These are phyloP conservation scores for Sphaeridia pumilis DNA, from an alignment of 2,888 invertebrate genomes.

Conservation along the genomic window DNA sequence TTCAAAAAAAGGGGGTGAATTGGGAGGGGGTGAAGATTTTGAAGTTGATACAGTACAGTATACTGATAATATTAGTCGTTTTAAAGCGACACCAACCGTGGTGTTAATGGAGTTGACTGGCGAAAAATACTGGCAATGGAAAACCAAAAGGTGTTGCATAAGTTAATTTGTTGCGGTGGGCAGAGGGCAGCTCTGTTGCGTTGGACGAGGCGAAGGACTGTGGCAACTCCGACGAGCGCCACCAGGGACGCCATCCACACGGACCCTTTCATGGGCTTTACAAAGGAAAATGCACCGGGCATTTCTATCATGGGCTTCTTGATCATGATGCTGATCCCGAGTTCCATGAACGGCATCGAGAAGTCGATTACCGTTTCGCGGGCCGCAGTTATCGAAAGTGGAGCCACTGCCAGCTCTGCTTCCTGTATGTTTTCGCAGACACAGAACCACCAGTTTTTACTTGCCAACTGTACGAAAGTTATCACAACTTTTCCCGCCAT, in stretches of 20 bases:
- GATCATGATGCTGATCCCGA: constrained; percentile 90
- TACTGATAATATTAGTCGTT: too few relatives aligned
- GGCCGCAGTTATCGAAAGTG: constrained; percentile 81
- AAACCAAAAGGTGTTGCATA: constrained; percentile 35
- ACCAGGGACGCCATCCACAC: constrained; percentile 32
- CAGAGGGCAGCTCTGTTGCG: constrained; percentile 22
- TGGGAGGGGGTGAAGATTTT: too few relatives aligned
- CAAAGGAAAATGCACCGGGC: constrained; percentile 66
- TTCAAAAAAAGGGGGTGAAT: too few relatives aligned
- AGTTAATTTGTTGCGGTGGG: constrained; percentile 18
- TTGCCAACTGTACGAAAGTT: too few relatives aligned
- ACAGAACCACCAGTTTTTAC: too few relatives aligned
- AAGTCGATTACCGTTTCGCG: constrained; percentile 91
- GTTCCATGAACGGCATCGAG: constrained; percentile 88
- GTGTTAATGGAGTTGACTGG: constrained; percentile 33
- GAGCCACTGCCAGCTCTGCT: constrained; percentile 76
- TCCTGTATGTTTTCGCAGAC: too few relatives aligned
- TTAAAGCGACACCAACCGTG: constrained; percentile 36
- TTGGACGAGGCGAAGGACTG: constrained; percentile 33
- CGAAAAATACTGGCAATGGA: constrained; percentile 36
- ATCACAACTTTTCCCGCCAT: too few relatives aligned
- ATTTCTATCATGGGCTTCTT: constrained; percentile 52
- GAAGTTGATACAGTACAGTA: too few relatives aligned
- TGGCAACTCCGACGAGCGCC: constrained; percentile 32
- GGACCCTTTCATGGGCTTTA: constrained; percentile 39